A percentile compares a stretch with the other conserved stretches of the same genome.
These are phyloP conservation scores for Machimus atricapillus DNA, from an alignment of 2,888 invertebrate genomes.

Conservation along the genomic window DNA sequence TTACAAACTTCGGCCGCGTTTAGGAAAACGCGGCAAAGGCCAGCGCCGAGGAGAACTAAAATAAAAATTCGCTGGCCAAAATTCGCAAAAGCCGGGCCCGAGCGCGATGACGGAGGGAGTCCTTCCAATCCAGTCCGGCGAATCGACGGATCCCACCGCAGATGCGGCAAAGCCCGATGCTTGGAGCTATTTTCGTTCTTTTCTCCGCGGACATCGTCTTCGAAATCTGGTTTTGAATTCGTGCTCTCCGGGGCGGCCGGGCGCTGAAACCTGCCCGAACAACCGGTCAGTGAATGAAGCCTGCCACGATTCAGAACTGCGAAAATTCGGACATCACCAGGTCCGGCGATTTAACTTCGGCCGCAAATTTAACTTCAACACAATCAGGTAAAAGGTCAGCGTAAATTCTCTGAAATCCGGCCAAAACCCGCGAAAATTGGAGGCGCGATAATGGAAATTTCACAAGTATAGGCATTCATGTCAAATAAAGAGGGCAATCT, in stretches of 20 bases:
- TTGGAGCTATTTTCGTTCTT: conserved; percentile 11
- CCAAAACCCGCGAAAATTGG: neutral
- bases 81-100: neutral
- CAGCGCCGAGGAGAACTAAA: neutral
- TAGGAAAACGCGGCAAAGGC: neutral
- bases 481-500: neutral
- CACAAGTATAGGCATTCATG: neutral
- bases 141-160: neutral
- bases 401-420: neutral
- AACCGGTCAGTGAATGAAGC: neutral
- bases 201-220: neutral
- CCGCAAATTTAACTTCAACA: too few species aligned
- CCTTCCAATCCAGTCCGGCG: neutral
- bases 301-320: neutral
- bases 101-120: neutral
- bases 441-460: neutral
- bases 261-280: neutral
- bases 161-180: neutral
- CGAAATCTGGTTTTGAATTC: conserved; percentile 7
- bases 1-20: conserved; percentile 9
- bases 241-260: neutral
- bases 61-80: conserved; percentile 1
- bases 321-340: neutral
- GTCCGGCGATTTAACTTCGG: neutral
- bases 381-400: neutral